phyloP scores from a whole-genome alignment of 2,113 vertebrate species.

The Thryonomys swinderianus region DNA sequence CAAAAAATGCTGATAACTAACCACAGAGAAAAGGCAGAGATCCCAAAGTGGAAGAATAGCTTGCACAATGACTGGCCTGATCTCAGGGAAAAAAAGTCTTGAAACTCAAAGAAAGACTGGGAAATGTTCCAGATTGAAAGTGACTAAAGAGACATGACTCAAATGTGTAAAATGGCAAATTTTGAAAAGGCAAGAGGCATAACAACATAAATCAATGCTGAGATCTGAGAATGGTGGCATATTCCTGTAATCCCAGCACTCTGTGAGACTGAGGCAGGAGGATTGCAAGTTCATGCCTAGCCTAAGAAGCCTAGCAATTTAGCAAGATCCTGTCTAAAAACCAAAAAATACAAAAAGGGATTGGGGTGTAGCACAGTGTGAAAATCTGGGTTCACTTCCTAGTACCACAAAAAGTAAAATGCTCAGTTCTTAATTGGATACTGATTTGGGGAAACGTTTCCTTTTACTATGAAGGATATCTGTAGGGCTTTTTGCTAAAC shows the following conservation, averaged over 20 bases:
- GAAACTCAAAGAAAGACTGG: conserved; percentile 16
- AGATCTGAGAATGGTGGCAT: not conserved
- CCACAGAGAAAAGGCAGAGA: conserved; percentile 23
- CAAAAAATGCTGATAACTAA: conserved; percentile 13
- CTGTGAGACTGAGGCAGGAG: not conserved
- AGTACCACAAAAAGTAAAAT: not conserved
- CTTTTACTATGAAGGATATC: conserved; percentile 9
- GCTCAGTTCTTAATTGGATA: not conserved
- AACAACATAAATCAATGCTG: not conserved
- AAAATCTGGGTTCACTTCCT: not conserved
- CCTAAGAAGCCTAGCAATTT: not conserved
- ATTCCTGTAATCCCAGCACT: not conserved
- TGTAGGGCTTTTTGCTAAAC: conserved; percentile 11
- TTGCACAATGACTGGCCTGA: not conserved
- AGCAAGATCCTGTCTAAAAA: not conserved
- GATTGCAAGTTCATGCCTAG: not conserved
- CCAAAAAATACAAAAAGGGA: not conserved
- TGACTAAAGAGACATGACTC: not conserved
- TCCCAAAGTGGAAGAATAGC: not conserved
- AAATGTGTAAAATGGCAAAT: not conserved
- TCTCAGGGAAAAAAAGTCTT: not conserved
- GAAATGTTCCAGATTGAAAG: conserved; percentile 15
- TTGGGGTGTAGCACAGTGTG: not conserved
- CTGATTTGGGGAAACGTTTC: conserved; percentile 20
- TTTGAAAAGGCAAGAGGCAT: not conserved